These are phyloP conservation scores for Bombus polaris DNA, from an alignment of 1,140 invertebrate genomes.

Conservation along the genomic window DNA sequence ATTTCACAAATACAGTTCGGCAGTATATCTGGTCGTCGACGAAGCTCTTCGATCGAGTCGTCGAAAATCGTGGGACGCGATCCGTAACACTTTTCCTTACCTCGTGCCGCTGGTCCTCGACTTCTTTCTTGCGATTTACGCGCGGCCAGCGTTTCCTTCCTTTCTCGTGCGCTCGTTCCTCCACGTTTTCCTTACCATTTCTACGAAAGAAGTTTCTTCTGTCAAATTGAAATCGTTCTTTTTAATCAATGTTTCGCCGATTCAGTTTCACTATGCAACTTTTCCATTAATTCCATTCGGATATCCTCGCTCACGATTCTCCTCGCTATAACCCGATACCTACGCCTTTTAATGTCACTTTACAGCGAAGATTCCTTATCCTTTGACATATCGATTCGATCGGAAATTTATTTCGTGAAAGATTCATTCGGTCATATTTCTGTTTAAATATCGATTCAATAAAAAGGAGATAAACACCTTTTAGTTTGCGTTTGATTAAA, in stretches of 20 bases:
- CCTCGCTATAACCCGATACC: not conserved
- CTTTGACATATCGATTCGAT: not conserved
- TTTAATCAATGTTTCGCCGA: not conserved
- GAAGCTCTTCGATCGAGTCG: not conserved
- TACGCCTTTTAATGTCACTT: not conserved
- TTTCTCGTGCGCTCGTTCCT: not conserved
- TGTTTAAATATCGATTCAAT: not conserved
- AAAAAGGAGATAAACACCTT: not conserved
- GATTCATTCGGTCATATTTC: not conserved
- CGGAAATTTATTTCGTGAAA: not conserved
- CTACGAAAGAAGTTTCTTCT: not conserved
- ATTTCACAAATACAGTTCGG: too few species aligned
- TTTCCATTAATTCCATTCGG: not conserved
- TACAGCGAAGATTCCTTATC: too few species aligned
- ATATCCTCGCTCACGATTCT: not conserved
- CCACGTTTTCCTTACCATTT: not conserved
- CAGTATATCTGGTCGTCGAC: not conserved
- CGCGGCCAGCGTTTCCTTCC: not conserved
- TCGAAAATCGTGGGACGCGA: not conserved
- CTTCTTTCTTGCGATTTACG: constrained; percentile 21
- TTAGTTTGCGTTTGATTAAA: too few species aligned
- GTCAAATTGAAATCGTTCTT: not conserved
- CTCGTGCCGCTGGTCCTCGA: not conserved
- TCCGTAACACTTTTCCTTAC: constrained; percentile 19
- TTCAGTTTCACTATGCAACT: not conserved